Evolutionary conservation across 2,888 invertebrate genomes (phyloP).

Genomic region (Epirrhoe tristata): DNA sequence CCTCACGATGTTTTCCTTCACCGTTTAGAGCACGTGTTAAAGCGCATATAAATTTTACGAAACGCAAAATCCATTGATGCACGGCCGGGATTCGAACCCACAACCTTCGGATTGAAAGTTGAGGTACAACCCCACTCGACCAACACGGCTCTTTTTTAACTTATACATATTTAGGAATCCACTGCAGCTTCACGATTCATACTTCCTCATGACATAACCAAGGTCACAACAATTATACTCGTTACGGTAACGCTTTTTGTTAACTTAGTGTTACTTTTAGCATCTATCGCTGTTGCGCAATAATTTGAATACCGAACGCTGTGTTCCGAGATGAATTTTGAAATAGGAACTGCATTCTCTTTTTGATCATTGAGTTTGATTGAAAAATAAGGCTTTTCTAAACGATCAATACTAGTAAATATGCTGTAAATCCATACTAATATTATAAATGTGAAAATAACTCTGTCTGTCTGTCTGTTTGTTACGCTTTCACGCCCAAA

Average conservation of each 20-base stretch:
- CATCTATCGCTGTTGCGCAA: slow-evolving; percentile 16
- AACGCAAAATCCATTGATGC: no score
- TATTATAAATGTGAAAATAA: no score
- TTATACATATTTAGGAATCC: not conserved
- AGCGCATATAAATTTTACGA: no score
- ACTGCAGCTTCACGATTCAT: slow-evolving; percentile 10
- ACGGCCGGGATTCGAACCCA: no score
- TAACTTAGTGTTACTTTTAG: slow-evolving; percentile 33
- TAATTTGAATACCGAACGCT: slow-evolving; percentile 18
- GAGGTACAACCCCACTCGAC: no score
- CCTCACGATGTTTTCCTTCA: no score
- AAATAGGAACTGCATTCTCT: slow-evolving; percentile 1
- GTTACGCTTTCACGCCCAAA: no score
- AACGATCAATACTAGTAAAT: slow-evolving; percentile 13
- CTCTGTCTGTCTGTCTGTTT: no score
- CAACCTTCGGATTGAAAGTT: no score
- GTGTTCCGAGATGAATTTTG: not conserved
- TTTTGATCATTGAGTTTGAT: not conserved
- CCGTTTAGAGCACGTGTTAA: no score
- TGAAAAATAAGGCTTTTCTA: not conserved
- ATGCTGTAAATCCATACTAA: no score
- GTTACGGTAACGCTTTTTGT: slow-evolving; percentile 25
- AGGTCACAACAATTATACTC: slow-evolving; percentile 40
- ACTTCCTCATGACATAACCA: slow-evolving; percentile 42
- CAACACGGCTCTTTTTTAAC: no score